Conservation (phyloP, 1,140 invertebrate species). For the Drosophila baimaii region DNA sequence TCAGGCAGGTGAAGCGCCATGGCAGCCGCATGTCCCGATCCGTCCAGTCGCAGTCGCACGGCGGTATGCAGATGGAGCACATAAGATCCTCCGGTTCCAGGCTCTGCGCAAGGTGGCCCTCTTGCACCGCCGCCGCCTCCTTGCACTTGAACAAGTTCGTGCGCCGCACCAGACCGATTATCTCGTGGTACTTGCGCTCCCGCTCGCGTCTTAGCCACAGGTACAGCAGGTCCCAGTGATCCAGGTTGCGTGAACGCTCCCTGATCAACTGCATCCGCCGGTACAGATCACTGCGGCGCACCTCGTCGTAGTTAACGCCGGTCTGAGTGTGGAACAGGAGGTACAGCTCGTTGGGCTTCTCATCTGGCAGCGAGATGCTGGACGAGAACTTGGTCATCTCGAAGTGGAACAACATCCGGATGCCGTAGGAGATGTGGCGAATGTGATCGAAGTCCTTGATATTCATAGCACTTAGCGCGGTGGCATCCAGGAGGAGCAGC, state of each 20-base stretch:
- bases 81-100: constrained; percentile 1
- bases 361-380: constrained; percentile 53
- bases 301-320: constrained; percentile 55
- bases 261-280: constrained; percentile 62
- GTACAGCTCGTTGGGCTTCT: constrained; percentile 64
- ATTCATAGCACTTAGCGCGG: constrained; percentile 66
- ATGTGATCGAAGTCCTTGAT: constrained; percentile 73
- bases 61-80: constrained; percentile 59
- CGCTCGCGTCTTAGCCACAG: constrained; percentile 55
- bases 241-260: constrained; percentile 42
- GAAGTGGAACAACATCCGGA: constrained; percentile 69
- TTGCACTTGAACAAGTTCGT: constrained; percentile 33
- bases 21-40: constrained; percentile 35
- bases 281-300: constrained; percentile 62
- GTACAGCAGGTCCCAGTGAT: constrained; percentile 68
- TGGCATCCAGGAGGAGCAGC: constrained; percentile 67
- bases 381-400: constrained; percentile 61
- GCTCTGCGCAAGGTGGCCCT: rapidly evolving
- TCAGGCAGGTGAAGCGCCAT: constrained; percentile 48
- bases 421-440: constrained; percentile 61
- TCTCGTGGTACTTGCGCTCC: constrained; percentile 35
- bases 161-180: constrained; percentile 37
- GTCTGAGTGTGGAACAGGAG: constrained; percentile 68
- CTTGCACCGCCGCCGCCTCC: no score
- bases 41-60: constrained; percentile 65